A percentile compares a stretch with the other conserved stretches of the same genome.
Conservation (phyloP, 1,140 invertebrate species). For the Penaeus chinensis region DNA sequence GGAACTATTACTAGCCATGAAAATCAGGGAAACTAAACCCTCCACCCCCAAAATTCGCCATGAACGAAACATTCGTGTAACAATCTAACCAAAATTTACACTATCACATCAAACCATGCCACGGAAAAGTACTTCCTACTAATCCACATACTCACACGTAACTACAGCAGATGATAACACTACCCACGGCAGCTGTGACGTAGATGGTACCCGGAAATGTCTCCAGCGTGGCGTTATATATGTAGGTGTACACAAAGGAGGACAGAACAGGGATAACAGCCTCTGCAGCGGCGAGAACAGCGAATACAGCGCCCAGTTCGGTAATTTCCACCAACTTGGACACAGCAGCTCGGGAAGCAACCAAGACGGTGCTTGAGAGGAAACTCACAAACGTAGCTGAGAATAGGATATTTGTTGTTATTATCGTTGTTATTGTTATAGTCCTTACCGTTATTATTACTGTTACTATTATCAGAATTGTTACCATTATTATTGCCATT, state of each 20-base stretch:
- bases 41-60: too few relatives aligned
- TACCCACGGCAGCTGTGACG: neutral
- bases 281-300: neutral
- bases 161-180: neutral
- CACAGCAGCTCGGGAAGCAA: neutral
- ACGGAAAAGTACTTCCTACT: too few relatives aligned
- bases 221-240: neutral
- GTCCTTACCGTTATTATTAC: too few relatives aligned
- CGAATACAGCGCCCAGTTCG: neutral
- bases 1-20: too few relatives aligned
- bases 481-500: too few relatives aligned
- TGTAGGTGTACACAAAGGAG: neutral
- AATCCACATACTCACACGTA: neutral
- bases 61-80: too few relatives aligned
- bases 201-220: neutral
- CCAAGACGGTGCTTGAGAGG: neutral
- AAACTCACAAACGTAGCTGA: neutral
- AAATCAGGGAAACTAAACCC: too few relatives aligned
- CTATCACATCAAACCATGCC: too few relatives aligned
- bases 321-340: neutral
- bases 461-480: too few relatives aligned
- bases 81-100: too few relatives aligned
- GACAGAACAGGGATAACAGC: neutral
- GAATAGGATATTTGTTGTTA: too few relatives aligned
- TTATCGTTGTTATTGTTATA: too few relatives aligned